These are phyloP conservation scores for Lithophane leautieri DNA, from an alignment of 2,888 invertebrate species.

Conservation along the genomic window DNA sequence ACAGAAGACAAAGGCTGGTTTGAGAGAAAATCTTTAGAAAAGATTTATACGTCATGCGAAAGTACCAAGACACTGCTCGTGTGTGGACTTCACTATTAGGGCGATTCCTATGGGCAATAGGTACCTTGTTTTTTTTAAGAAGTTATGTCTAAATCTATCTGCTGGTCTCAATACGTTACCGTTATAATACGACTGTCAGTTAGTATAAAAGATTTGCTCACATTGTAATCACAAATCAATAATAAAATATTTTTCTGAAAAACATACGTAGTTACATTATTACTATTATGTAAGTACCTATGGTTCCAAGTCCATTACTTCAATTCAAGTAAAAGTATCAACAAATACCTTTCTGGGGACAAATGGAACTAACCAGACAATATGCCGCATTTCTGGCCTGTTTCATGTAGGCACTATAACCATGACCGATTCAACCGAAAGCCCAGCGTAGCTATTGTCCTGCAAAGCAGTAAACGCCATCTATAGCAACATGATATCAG, in stretches of 20 bases:
- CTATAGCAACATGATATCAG: slow-evolving; percentile 23
- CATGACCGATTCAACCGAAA: slow-evolving; percentile 6
- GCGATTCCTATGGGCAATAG: neutral
- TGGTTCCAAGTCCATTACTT: neutral
- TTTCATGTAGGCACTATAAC: neutral
- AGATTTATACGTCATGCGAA: neutral
- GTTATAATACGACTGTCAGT: no score
- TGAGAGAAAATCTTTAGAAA: neutral
- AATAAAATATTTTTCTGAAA: neutral
- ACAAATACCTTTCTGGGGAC: neutral
- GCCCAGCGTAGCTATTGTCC: slow-evolving; percentile 30
- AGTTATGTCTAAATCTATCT: neutral
- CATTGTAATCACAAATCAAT: neutral
- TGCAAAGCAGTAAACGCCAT: slow-evolving; percentile 32
- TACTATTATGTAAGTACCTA: neutral
- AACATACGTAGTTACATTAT: neutral
- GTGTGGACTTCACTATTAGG: neutral
- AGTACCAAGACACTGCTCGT: neutral
- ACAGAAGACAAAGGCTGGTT: neutral
- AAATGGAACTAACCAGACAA: slow-evolving; percentile 6
- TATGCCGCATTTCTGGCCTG: slow-evolving; percentile 4
- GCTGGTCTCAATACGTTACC: neutral
- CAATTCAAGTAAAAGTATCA: neutral
- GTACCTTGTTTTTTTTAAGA: neutral
- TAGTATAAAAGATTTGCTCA: neutral